A percentile compares a stretch with the other conserved stretches of the same genome.
phyloP scores from a whole-genome alignment of 2,113 vertebrate genomes.

The Chrysemys picta region DNA sequence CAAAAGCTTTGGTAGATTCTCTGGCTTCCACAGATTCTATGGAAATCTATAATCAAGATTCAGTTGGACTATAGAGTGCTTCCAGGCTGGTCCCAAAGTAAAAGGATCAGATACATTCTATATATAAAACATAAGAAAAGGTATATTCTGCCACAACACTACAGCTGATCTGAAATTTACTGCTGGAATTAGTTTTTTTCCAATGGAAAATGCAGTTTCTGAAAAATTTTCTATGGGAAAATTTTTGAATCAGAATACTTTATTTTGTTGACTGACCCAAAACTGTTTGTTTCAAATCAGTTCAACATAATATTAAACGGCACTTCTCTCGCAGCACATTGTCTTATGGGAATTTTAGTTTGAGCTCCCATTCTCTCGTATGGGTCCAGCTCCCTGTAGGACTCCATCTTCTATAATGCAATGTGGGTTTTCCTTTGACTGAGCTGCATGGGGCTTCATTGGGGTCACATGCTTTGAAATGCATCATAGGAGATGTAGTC shows the following conservation, averaged over 20 bases:
- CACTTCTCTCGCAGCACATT: neutral
- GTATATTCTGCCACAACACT: neutral
- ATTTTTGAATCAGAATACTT: neutral
- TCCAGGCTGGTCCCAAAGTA: neutral
- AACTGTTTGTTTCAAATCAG: neutral
- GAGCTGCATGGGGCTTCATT: neutral
- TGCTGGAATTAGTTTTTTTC: neutral
- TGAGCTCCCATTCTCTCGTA: neutral
- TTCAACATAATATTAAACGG: neutral
- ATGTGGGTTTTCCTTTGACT: neutral
- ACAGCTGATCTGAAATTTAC: neutral
- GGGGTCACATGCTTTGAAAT: neutral
- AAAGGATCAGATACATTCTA: neutral
- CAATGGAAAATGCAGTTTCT: neutral
- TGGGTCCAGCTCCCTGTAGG: neutral
- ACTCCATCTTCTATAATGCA: neutral
- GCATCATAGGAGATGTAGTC: neutral
- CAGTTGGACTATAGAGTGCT: neutral
- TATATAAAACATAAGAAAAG: neutral
- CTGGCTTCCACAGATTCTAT: neutral
- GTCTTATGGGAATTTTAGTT: neutral
- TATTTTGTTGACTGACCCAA: neutral
- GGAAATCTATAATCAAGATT: constrained; percentile 26
- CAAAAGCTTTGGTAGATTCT: neutral
- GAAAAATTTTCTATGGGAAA: neutral